These are phyloP conservation scores for Onthophagus sagittarius DNA, from an alignment of 2,888 invertebrate genomes.

Conservation along the genomic window DNA sequence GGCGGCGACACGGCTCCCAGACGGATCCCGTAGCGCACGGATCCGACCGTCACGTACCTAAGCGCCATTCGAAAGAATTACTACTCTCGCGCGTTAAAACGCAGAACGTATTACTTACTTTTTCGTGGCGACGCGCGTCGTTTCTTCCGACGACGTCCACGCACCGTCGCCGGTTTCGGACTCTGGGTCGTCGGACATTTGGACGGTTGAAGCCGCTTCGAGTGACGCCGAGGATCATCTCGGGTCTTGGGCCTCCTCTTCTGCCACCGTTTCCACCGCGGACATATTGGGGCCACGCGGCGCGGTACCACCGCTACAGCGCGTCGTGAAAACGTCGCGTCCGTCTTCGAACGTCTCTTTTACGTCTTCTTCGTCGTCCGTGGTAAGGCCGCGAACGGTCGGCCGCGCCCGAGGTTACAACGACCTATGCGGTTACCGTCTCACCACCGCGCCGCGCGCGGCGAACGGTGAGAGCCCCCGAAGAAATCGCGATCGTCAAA, in stretches of 20 bases:
- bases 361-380: not conserved
- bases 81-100: not conserved
- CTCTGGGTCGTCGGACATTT: slow-evolving; percentile 38
- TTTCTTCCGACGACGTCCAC: slow-evolving; percentile 31
- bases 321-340: slow-evolving; percentile 11
- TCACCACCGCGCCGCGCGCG: slow-evolving; percentile 30
- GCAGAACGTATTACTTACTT: slow-evolving; percentile 33
- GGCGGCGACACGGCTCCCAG: slow-evolving; percentile 55
- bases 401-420: slow-evolving; percentile 20
- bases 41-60: slow-evolving; percentile 63
- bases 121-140: slow-evolving; percentile 33
- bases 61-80: slow-evolving; percentile 11
- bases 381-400: slow-evolving; percentile 27
- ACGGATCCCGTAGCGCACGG: slow-evolving; percentile 68
- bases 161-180: slow-evolving; percentile 34
- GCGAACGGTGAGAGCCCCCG: slow-evolving; percentile 3
- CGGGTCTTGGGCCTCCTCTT: slow-evolving; percentile 32
- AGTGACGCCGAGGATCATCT: slow-evolving; percentile 37
- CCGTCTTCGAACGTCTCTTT: too few relatives aligned
- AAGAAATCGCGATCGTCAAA: not conserved
- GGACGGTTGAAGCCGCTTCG: slow-evolving; percentile 45
- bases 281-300: slow-evolving; percentile 11
- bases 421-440: slow-evolving; percentile 29
- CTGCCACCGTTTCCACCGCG: slow-evolving; percentile 29
- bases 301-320: not conserved